Evolutionary conservation across 2,888 invertebrate genomes (phyloP).

Genomic region (Aradus depressus): DNA sequence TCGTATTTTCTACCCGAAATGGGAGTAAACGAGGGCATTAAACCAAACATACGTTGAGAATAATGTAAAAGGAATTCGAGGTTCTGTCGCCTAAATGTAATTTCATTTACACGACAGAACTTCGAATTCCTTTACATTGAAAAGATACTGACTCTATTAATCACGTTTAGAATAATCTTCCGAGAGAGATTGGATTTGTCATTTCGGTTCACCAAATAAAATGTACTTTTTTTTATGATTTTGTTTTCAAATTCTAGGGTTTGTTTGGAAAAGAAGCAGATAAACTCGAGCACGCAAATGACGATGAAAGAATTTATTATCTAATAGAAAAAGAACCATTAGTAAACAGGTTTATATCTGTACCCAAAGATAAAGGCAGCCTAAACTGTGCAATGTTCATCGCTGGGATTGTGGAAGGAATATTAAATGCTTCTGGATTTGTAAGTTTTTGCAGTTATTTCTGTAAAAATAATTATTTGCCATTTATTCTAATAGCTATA

Average conservation of each 20-base stretch:
- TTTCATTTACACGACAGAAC: no score
- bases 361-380: constrained; percentile 94
- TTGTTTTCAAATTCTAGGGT: constrained; percentile 56
- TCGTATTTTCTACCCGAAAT: no score
- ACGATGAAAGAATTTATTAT: constrained; percentile 95
- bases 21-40: no score
- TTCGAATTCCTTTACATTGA: no score
- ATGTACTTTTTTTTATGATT: no score
- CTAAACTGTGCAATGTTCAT: constrained; percentile 97
- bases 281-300: constrained; percentile 95
- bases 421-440: constrained; percentile 88
- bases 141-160: no score
- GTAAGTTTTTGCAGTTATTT: constrained; percentile 48
- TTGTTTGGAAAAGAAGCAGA: constrained; percentile 97
- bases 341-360: constrained; percentile 93
- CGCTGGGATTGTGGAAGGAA: constrained; percentile 95
- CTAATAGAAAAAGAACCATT: constrained; percentile 97
- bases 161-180: no score
- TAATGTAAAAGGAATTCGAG: no score
- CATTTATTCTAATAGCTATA: constrained; percentile 6
- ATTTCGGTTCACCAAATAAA: no score
- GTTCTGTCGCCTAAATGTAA: no score
- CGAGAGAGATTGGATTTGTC: no score
- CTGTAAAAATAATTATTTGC: constrained; percentile 13
- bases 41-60: no score